Evolutionary conservation across 2,888 invertebrate species (phyloP), one percentile per base, ranked within the genome.

Genomic region (Papilio protenor): DNA sequence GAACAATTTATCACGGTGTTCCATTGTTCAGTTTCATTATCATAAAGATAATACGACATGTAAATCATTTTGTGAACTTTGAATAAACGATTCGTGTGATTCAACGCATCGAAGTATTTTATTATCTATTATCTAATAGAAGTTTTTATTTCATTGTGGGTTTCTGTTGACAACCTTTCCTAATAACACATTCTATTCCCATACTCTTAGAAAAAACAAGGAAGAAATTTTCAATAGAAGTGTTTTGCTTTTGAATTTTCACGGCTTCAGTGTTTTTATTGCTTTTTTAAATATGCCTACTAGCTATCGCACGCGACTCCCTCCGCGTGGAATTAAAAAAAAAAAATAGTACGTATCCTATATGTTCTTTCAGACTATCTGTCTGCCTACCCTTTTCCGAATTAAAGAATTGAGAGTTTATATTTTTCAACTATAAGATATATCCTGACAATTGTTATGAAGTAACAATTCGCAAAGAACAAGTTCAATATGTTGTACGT

Each of bases 21-120:
- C 21, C 66, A 73, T 73, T 73, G 59, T 73, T 73, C 57, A 40
- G 21, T 57, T 57, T 21, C 57, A 73, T 73, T 73, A 73, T 73
- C 73, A 59, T 57, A 45, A 59, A 73, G 55, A 73, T 59, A 73
- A 57, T 73, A 11, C 18, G n/a, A 11, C 40, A 57, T 73, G 45
- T 59, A 73, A 69, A 45, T 66, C 66, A 45, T 45, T 45, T 69
- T n/a, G 45, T 8, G 45, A 45, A 69, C n/a, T 69, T 69, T 16
- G 45, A n/a, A 66, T 69, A 45, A 45, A 27, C 27, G 16, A 61
- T 27, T 27, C 16, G 27, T 16, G 27, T 33, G 27, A 16, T 61
- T 27, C 27, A 14, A 61, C 16, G 18, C 10, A 27, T 27, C 27
- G 61, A 64, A 64, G 3, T 18, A 16, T 64, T 55, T n/a, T n/a